Base-by-base conservation (phyloP, 2,888 invertebrate species). In the Lycophotia porphyrea region DNA sequence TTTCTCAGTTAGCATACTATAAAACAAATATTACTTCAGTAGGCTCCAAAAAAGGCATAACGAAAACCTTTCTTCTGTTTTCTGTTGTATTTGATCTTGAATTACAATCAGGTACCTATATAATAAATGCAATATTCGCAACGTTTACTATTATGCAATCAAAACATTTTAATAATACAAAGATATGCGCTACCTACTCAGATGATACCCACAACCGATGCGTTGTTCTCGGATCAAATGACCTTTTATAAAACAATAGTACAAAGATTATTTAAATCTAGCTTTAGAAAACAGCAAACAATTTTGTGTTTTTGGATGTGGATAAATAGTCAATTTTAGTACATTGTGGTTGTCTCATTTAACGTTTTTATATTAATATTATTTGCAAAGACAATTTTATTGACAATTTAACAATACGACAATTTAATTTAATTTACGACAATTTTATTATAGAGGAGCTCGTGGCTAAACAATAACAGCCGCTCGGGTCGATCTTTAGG, bases 201-300 rank as follows among this genome's bases (percentile, higher is more conserved):
- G 15, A 64, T 67, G 18, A 58, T 71, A 82, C 79, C 52, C 60
- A 82, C 73, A 69, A 66, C 49, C 27, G 27, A 49, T 71, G 47
- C 61, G 58, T 78, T 70, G 78, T 63, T 71, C 55, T 49, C 36
- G 49, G 58, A 79, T 83, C 69, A 82, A 72, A 83, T 83, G 69
- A 83, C 83, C 71, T 83, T 82, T 82, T 79, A 52, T 49, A 69
- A 63, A 27, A 55, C 63, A 49, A 34, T 21, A 47, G 36, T 61
- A 18, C 34, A 34, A 34, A 82, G 82, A 67, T 82, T 81, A 82
- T 83, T 83, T 79, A 72, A 67, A 72, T 76, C 63, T 83, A 73
- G 21, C 69, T 42, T 63, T 4, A 66, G 21, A 34, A 49, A 58
- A 7, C 1, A 18, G 24, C 71, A 52, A 13, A 67, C 24, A n/a